These are phyloP conservation scores for Erebia ligea DNA, from an alignment of 2,888 invertebrate species.

Conservation along the genomic window DNA sequence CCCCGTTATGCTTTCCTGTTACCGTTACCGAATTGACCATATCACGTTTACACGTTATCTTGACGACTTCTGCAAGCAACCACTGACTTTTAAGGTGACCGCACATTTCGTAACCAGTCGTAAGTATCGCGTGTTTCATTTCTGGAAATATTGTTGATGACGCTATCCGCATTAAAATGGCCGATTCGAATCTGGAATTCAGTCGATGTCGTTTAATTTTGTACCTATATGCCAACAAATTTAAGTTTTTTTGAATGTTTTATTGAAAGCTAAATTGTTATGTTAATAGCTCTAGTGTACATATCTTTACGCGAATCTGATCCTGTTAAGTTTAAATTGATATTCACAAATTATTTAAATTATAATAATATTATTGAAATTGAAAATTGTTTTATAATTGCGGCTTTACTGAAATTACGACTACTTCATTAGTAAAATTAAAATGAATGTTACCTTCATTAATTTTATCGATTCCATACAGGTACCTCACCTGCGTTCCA, in stretches of 20 bases:
- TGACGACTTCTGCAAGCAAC: conserved; percentile 22
- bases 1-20: conserved; percentile 60
- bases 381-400: neutral
- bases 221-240: neutral
- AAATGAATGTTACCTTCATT: neutral
- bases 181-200: neutral
- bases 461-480: too few relatives aligned
- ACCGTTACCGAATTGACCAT: conserved; percentile 74
- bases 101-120: neutral
- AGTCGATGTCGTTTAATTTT: neutral
- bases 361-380: neutral
- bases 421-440: neutral
- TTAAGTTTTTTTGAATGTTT: neutral
- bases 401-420: neutral
- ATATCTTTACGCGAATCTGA: neutral
- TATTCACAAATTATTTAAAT: neutral
- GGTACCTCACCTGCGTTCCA: too few relatives aligned
- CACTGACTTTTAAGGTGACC: neutral
- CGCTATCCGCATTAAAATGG: neutral
- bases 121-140: neutral
- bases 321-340: neutral
- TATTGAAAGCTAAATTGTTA: conserved; percentile 1
- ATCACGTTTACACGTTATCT: conserved; percentile 44
- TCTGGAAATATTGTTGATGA: neutral
- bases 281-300: neutral